Evolutionary conservation across 1,140 invertebrate genomes (phyloP).

Genomic region (Latrodectus geometricus): DNA sequence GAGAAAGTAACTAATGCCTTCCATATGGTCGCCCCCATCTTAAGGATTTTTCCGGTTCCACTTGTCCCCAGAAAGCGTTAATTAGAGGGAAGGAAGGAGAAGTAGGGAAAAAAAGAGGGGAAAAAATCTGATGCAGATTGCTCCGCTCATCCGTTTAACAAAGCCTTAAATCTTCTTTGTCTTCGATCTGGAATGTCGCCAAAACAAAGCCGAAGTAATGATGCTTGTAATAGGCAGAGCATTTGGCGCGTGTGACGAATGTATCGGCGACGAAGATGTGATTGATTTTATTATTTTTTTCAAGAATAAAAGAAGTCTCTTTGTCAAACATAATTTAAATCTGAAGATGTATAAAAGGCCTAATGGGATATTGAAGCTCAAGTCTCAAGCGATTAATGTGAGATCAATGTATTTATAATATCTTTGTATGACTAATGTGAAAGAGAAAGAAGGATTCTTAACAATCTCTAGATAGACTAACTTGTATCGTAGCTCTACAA

Average conservation of each 20-base stretch:
- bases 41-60: neutral
- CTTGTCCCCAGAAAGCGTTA: conserved; percentile 20
- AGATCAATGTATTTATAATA: too few species aligned
- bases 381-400: too few species aligned
- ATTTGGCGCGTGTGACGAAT: conserved; percentile 40
- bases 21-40: neutral
- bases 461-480: too few species aligned
- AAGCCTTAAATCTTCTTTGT: conserved; percentile 21
- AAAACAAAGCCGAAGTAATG: conserved; percentile 53
- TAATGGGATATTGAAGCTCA: too few species aligned
- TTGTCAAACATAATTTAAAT: neutral
- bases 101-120: neutral
- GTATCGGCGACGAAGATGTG: conserved; percentile 7
- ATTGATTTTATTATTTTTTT: conserved; percentile 5
- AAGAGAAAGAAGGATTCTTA: too few species aligned
- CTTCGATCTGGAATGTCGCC: conserved; percentile 21
- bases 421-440: too few species aligned
- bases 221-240: conserved; percentile 44
- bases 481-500: too few species aligned
- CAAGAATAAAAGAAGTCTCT: neutral
- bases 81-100: conserved; percentile 7
- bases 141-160: conserved; percentile 36
- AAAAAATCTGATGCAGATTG: conserved; percentile 10
- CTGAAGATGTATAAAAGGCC: neutral
- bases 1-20: neutral